Evolutionary conservation across 2,113 vertebrate genomes (phyloP), one percentile per base, ranked within the genome.

Genomic region (Eleginops maclovinus): DNA sequence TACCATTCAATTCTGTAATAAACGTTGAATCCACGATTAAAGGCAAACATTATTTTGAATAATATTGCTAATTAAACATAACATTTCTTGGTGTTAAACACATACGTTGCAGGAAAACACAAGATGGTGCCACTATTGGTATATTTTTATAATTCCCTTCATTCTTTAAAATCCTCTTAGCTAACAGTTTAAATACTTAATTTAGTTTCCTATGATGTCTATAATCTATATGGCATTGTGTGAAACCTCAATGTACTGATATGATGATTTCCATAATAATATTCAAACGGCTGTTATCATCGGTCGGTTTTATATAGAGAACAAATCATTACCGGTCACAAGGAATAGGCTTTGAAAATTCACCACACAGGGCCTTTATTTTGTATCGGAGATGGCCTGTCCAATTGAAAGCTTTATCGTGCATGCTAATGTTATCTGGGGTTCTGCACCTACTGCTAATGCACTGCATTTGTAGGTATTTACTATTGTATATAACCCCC

Each of bases 381-480:
- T 87, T 85, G 83, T 81, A 74, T 86, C 61, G 2, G 79, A 81
- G 81, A 89, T 85, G 76, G 82, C 75, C 91, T 88, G 88, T 90
- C 89, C 84, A 76, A 81, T 67, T 40, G 74, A 69, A 76, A 73
- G 88, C 78, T 80, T 86, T 82, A 84, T 81, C 43, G 55, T 50
- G 86, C 88, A 90, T 90, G 81, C 79, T 88, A 89, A 91, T 89
- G 84, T 81, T 84, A 79, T 43, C 83, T 72, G 24, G 36, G 82
- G 50, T 53, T 72, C 88, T 81, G 89, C 85, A 72, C 62, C 86
- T 79, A 87, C 91, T 88, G 70, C 91, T 90, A 91, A 91, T 88
- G 85, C 17, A 41, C 63, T 72, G 83, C 74, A 83, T 91, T 77
- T 85, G 84, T 83, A 76, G 75, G 78, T 86, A 88, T 91, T 89